These are phyloP conservation scores for Apostichopus japonicus DNA, from an alignment of 35 echinoderm and acorn worm species.

Conservation along the genomic window DNA sequence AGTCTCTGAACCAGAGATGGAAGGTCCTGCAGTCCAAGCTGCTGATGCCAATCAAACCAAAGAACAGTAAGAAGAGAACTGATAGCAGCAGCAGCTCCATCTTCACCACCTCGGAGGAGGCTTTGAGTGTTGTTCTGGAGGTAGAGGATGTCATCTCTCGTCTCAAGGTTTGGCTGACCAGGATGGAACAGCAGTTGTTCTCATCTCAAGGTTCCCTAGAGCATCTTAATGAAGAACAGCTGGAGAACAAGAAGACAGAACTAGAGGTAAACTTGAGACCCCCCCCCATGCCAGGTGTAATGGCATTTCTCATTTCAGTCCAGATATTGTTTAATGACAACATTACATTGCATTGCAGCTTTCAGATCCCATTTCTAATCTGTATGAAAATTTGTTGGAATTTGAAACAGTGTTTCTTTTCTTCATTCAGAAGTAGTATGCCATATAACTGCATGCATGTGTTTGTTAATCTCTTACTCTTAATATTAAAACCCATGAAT, in stretches of 20 bases:
- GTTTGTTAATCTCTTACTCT: too few species aligned
- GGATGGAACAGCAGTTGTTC: constrained; percentile 86
- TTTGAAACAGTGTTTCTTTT: too few species aligned
- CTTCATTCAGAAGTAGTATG: too few species aligned
- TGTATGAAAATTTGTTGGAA: too few species aligned
- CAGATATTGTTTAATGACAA: too few species aligned
- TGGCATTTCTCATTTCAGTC: too few species aligned
- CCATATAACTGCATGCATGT: too few species aligned
- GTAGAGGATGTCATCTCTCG: constrained; percentile 84
- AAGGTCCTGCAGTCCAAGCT: constrained; percentile 60
- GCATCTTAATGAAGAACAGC: constrained; percentile 51
- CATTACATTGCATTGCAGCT: too few species aligned
- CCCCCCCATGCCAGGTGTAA: too few species aligned
- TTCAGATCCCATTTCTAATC: too few species aligned
- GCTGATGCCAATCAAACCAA: constrained; percentile 37
- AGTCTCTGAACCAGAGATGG: constrained; percentile 84
- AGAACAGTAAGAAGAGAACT: constrained; percentile 39
- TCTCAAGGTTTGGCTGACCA: constrained; percentile 85
- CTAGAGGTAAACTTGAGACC: constrained; percentile 34
- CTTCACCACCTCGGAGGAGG: constrained; percentile 74
- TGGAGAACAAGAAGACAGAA: constrained; percentile 71
- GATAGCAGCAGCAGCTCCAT: constrained; percentile 14
- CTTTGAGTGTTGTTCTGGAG: constrained; percentile 78
- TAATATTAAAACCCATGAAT: too few species aligned
- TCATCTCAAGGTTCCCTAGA: constrained; percentile 61